A percentile compares a stretch with the other conserved stretches of the same genome.
Evolutionary conservation across 2,113 vertebrate genomes (phyloP).

Genomic region (Prochilodus magdalenae): DNA sequence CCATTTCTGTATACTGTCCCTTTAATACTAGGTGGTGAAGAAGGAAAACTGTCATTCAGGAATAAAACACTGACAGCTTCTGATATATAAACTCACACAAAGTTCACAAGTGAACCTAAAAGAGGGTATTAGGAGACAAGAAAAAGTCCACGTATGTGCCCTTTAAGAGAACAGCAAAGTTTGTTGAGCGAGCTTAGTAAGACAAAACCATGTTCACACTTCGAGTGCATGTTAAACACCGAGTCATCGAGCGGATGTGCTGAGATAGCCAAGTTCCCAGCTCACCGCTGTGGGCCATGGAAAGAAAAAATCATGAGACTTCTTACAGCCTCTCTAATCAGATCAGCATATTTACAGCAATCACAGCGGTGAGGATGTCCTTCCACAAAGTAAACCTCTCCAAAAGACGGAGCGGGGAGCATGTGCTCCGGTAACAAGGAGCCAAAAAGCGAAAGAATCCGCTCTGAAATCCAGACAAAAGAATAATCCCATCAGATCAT

Average conservation of each 20-base stretch:
- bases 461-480: not conserved
- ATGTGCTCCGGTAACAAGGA: not conserved
- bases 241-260: conserved; percentile 76
- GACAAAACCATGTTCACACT: conserved; percentile 45
- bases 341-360: not conserved
- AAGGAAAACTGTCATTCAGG: too few species aligned
- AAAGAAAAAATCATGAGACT: conserved; percentile 51
- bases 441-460: not conserved
- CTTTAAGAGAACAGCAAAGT: not conserved
- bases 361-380: not conserved
- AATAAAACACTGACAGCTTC: too few species aligned
- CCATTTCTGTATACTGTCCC: too few species aligned
- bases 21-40: too few species aligned
- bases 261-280: conserved; percentile 34
- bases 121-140: not conserved
- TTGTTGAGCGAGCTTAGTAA: not conserved
- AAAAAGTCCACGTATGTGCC: not conserved
- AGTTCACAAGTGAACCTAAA: too few species aligned
- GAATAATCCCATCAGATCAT: not conserved
- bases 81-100: too few species aligned
- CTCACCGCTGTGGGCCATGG: conserved; percentile 33
- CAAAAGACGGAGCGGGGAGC: not conserved
- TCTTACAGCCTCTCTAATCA: not conserved
- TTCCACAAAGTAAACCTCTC: not conserved
- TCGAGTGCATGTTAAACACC: conserved; percentile 65